Conservation (phyloP, 2,888 invertebrate genomes). For the Orchestes rusci region DNA sequence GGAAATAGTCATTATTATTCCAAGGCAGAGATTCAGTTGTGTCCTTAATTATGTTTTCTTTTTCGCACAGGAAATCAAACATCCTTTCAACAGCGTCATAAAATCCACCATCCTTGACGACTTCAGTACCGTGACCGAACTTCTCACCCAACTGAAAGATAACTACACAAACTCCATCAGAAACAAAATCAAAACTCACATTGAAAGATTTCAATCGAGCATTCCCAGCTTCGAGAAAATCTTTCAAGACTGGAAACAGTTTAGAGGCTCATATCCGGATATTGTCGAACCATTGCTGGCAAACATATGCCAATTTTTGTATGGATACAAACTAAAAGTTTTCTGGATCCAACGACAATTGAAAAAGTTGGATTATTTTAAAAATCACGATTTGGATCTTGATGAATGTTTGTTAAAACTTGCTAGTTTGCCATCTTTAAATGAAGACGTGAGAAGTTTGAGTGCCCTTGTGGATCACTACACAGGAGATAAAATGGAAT, state of each 20-base stretch:
- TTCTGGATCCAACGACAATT: slow-evolving; percentile 48
- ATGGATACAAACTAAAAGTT: slow-evolving; percentile 54
- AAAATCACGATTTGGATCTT: slow-evolving; percentile 10
- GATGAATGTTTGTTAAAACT: slow-evolving; percentile 41
- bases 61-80: slow-evolving; percentile 33
- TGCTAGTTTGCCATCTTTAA: slow-evolving; percentile 48
- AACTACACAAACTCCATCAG: background rate
- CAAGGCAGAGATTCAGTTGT: no score
- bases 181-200: slow-evolving; percentile 11
- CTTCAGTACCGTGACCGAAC: slow-evolving; percentile 18
- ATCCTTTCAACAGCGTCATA: slow-evolving; percentile 32
- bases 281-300: slow-evolving; percentile 64
- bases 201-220: slow-evolving; percentile 13
- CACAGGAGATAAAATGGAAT: slow-evolving; percentile 14
- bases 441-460: slow-evolving; percentile 36
- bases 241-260: slow-evolving; percentile 49
- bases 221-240: slow-evolving; percentile 32
- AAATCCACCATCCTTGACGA: slow-evolving; percentile 25
- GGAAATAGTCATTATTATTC: no score
- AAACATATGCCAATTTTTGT: slow-evolving; percentile 59
- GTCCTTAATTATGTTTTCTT: no score
- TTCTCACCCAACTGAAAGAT: slow-evolving; percentile 5
- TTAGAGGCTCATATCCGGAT: slow-evolving; percentile 68
- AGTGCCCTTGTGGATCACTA: slow-evolving; percentile 47
- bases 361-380: slow-evolving; percentile 31